Percentiles rank a stretch among this genome's conserved stretches.
These are phyloP conservation scores for Galerucella calmariensis DNA, from an alignment of 2,888 invertebrate genomes.

Conservation along the genomic window DNA sequence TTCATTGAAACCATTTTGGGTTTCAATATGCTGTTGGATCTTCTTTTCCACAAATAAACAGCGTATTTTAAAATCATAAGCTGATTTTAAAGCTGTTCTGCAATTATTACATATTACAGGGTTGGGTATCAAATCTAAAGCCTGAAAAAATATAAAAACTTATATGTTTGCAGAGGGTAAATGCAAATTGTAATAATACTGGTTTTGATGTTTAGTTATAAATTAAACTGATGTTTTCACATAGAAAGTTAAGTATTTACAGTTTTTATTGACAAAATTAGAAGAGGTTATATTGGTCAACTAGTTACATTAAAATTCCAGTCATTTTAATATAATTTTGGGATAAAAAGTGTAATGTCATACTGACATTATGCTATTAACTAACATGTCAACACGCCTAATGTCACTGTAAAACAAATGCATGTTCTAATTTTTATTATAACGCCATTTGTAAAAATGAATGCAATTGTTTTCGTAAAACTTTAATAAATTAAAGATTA, in stretches of 20 bases:
- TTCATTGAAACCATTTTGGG: conserved; percentile 43
- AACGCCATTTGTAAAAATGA: not conserved
- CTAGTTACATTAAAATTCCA: not conserved
- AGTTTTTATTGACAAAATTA: too few relatives aligned
- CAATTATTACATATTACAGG: conserved; percentile 54
- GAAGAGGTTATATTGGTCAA: too few relatives aligned
- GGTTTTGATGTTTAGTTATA: too few relatives aligned
- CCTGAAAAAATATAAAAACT: conserved; percentile 41
- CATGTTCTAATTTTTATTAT: conserved; percentile 7
- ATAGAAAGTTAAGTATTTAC: too few relatives aligned
- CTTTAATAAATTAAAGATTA: conserved; percentile 7
- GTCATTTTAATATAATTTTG: not conserved
- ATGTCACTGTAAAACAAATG: conserved; percentile 19
- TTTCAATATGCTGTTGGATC: conserved; percentile 53
- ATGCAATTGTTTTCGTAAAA: not conserved
- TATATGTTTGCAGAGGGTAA: too few relatives aligned
- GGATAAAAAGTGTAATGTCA: conserved; percentile 13
- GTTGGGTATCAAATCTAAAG: conserved; percentile 53
- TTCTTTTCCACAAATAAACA: conserved; percentile 55
- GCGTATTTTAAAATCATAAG: conserved; percentile 53
- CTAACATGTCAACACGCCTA: conserved; percentile 15
- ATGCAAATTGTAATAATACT: too few relatives aligned
- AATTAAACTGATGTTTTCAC: too few relatives aligned
- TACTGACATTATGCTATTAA: conserved; percentile 16
- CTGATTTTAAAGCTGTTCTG: conserved; percentile 50